A percentile compares a stretch with the other conserved stretches of the same genome.
phyloP scores from a whole-genome alignment of 2,113 vertebrate genomes.

The Cyprinus carpio region DNA sequence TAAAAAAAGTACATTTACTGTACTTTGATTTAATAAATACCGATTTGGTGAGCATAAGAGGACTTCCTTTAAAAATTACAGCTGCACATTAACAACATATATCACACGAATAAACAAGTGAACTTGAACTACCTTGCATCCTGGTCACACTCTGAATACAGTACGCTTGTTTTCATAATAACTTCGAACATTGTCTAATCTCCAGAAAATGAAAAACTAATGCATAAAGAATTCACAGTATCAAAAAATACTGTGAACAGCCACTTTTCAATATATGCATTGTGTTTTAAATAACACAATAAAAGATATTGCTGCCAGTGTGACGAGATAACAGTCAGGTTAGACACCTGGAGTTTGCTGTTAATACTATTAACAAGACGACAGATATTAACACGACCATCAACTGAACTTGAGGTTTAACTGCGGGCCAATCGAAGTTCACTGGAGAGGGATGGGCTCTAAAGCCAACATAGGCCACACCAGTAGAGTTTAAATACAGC shows the following conservation, averaged over 20 bases:
- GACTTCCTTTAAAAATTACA: neutral
- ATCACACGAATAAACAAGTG: no score
- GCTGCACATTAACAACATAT: no score
- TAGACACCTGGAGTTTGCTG: constrained; percentile 18
- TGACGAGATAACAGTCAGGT: neutral
- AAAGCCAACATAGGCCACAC: constrained; percentile 30
- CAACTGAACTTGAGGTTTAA: constrained; percentile 45
- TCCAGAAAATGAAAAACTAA: neutral
- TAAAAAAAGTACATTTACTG: no score
- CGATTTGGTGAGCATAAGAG: neutral
- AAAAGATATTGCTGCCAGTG: neutral
- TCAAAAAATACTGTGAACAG: neutral
- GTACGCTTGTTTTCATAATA: neutral
- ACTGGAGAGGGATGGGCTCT: neutral
- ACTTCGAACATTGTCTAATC: neutral
- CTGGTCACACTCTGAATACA: no score
- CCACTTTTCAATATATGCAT: neutral
- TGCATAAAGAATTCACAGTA: neutral
- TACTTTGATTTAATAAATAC: neutral
- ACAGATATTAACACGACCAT: constrained; percentile 35
- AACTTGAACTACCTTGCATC: no score
- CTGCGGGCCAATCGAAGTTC: constrained; percentile 2
- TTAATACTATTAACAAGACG: constrained; percentile 45
- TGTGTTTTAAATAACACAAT: neutral
- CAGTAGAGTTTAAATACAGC: constrained; percentile 1